phyloP scores from a whole-genome alignment of 2,888 invertebrate genomes.

The Margaritifera margaritifera region DNA sequence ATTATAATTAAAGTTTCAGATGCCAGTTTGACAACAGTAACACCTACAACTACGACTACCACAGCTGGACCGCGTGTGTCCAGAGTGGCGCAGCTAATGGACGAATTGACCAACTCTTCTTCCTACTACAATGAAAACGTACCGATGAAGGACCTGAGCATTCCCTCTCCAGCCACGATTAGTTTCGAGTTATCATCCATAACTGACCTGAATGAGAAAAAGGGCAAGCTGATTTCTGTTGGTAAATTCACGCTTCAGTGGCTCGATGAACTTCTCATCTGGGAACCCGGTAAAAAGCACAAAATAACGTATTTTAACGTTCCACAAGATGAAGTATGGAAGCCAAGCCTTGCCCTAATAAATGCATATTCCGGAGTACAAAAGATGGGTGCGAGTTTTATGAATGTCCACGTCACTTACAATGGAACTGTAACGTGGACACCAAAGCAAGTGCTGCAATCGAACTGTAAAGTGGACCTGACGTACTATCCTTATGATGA shows the following conservation, averaged over 20 bases:
- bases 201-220: constrained; percentile 30
- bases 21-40: background rate
- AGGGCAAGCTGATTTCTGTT: background rate
- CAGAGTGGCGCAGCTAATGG: constrained; percentile 7
- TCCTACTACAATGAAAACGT: constrained; percentile 22
- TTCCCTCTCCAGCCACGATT: constrained; percentile 13
- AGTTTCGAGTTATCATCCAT: constrained; percentile 28
- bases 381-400: constrained; percentile 22
- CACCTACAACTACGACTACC: constrained; percentile 19
- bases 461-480: constrained; percentile 25
- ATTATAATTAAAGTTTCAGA: too few relatives aligned
- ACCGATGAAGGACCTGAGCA: constrained; percentile 15
- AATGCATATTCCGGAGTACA: constrained; percentile 20
- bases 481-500: constrained; percentile 31
- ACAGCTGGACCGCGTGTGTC: constrained; percentile 23
- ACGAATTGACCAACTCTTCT: too few relatives aligned
- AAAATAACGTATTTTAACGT: constrained; percentile 16
- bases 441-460: constrained; percentile 25
- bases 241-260: constrained; percentile 27
- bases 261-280: constrained; percentile 20
- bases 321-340: constrained; percentile 34
- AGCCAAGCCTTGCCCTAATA: constrained; percentile 29
- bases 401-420: constrained; percentile 21
- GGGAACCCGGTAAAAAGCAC: constrained; percentile 26
- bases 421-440: constrained; percentile 29